Percentiles rank a stretch among this genome's conserved stretches.
phyloP scores from a whole-genome alignment of 1,140 invertebrate genomes.

The Atta cephalotes region DNA sequence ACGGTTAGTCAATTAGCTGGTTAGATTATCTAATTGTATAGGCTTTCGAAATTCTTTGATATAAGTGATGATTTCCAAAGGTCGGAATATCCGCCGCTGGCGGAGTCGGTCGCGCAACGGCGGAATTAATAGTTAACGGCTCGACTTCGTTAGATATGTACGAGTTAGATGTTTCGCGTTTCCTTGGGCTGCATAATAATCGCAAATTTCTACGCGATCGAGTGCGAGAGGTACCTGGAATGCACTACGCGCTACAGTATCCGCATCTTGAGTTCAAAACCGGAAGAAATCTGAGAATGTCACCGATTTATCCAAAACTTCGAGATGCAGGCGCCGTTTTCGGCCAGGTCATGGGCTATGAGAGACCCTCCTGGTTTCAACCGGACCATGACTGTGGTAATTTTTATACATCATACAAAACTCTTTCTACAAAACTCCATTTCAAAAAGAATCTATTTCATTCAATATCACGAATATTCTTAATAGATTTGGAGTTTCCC shows the following conservation, averaged over 20 bases:
- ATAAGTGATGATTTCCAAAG: constrained; percentile 70
- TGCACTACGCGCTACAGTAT: constrained; percentile 94
- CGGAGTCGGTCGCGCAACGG: constrained; percentile 96
- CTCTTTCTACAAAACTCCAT: not conserved
- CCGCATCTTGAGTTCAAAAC: constrained; percentile 95
- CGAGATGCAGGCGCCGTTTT: constrained; percentile 98
- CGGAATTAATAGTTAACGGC: constrained; percentile 95
- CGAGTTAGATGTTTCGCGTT: constrained; percentile 96
- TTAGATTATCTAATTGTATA: not conserved
- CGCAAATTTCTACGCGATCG: constrained; percentile 96
- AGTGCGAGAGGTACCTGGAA: constrained; percentile 96
- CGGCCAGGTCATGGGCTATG: constrained; percentile 99
- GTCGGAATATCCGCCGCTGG: constrained; percentile 96
- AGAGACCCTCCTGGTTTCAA: constrained; percentile 97
- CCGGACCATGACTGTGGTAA: constrained; percentile 86
- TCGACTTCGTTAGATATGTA: constrained; percentile 95
- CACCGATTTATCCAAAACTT: constrained; percentile 97
- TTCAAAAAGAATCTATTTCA: not conserved
- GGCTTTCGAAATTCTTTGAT: not conserved
- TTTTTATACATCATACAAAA: not conserved
- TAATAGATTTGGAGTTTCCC: constrained; percentile 75
- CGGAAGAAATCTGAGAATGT: constrained; percentile 96
- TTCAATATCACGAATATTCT: not conserved
- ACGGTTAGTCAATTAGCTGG: constrained; percentile 87
- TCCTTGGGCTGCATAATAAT: constrained; percentile 98